These are phyloP conservation scores for Guaruba guarouba DNA, from an alignment of 2,113 vertebrate species.

Conservation along the genomic window DNA sequence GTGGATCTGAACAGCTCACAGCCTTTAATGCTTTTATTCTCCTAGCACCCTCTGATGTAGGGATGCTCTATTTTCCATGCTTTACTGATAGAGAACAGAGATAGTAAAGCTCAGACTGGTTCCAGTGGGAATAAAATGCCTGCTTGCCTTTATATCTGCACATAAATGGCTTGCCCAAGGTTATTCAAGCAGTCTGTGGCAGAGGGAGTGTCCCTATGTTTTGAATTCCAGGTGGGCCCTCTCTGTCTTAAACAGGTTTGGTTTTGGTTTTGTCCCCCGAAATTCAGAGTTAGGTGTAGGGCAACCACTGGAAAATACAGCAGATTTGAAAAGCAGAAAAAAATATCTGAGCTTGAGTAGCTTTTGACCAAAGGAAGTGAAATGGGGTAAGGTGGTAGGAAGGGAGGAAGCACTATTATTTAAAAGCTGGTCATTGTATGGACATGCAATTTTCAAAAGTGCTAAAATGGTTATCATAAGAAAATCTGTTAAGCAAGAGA, in stretches of 20 bases:
- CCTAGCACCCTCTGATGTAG: slow-evolving; percentile 7
- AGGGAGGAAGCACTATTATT: background rate
- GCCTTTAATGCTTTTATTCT: slow-evolving; percentile 51
- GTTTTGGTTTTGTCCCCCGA: background rate
- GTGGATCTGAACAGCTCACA: slow-evolving; percentile 41
- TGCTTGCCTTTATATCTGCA: slow-evolving; percentile 36
- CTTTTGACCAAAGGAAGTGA: background rate
- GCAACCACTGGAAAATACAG: background rate
- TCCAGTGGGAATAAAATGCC: slow-evolving; percentile 48
- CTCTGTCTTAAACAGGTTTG: background rate
- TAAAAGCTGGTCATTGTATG: background rate
- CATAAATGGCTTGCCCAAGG: slow-evolving; percentile 44
- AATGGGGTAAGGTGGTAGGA: background rate
- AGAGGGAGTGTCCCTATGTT: background rate
- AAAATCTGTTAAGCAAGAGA: background rate
- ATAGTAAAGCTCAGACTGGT: slow-evolving; percentile 38
- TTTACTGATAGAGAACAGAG: slow-evolving; percentile 29
- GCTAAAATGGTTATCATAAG: background rate
- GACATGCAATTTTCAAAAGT: background rate
- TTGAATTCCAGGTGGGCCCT: background rate
- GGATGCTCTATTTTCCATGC: slow-evolving; percentile 30
- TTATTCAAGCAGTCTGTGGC: slow-evolving; percentile 27
- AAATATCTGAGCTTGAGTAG: background rate
- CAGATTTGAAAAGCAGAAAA: background rate
- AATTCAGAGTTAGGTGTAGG: background rate